Conservation (phyloP, 2,797 vertebrate species). For the Thamnophis elegans region DNA sequence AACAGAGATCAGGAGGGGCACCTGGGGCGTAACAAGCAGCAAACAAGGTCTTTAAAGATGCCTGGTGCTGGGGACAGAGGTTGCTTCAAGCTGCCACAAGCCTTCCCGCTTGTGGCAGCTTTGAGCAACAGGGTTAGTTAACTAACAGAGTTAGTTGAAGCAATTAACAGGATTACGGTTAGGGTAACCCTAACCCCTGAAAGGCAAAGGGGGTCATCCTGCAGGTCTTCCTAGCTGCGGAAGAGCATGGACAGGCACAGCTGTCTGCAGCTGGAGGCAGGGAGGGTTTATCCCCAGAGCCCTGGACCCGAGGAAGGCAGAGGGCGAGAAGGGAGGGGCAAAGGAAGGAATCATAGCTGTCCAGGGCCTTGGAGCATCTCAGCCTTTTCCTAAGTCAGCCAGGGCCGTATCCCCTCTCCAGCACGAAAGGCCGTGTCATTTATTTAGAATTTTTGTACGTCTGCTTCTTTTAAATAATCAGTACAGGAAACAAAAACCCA, state of each 20-base stretch:
- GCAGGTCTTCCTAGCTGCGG: not conserved
- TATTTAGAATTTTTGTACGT: not conserved
- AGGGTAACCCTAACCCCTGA: too few species aligned
- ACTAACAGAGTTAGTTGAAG: too few species aligned
- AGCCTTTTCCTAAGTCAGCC: not conserved
- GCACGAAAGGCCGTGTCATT: not conserved
- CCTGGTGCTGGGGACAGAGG: not conserved
- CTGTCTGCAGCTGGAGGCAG: not conserved
- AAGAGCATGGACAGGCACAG: not conserved
- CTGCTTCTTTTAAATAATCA: not conserved
- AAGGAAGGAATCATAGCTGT: not conserved
- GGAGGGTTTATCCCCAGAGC: not conserved
- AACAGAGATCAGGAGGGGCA: not conserved
- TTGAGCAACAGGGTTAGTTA: too few species aligned
- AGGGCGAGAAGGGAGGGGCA: not conserved
- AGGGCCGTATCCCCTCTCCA: not conserved
- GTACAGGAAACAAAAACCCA: not conserved
- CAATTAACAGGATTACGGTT: too few species aligned
- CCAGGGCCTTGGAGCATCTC: not conserved
- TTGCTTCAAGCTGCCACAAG: not conserved
- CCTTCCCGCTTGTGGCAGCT: not conserved
- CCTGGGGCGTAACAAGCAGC: not conserved
- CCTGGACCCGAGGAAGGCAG: not conserved
- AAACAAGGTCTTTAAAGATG: not conserved
- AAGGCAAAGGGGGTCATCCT: not conserved